These are phyloP conservation scores for Epinotia ramella DNA, from an alignment of 2,888 invertebrate genomes.

Conservation along the genomic window DNA sequence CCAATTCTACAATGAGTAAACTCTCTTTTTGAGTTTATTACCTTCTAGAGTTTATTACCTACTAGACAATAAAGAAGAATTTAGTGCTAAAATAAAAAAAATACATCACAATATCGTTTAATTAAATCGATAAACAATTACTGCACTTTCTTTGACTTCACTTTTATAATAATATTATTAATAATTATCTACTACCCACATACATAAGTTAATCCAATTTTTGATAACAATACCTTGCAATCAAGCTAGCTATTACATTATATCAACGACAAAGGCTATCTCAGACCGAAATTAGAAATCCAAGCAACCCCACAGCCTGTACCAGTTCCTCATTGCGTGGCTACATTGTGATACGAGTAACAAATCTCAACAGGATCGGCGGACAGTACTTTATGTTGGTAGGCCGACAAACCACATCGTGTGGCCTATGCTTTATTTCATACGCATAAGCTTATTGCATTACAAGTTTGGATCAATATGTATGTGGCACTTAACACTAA, in stretches of 20 bases:
- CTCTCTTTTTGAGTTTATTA: too few species aligned
- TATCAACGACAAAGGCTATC: background rate
- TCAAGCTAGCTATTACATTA: background rate
- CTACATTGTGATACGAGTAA: slow-evolving; percentile 40
- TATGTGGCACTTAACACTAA: too few species aligned
- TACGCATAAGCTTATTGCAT: background rate
- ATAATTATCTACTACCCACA: background rate
- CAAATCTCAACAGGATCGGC: slow-evolving; percentile 32
- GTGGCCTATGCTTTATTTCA: slow-evolving; percentile 1
- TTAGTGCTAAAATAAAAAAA: too few species aligned
- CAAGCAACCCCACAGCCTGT: slow-evolving; percentile 21
- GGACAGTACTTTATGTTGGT: slow-evolving; percentile 28
- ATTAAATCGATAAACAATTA: too few species aligned
- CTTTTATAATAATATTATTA: too few species aligned
- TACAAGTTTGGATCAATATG: background rate
- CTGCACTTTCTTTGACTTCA: too few species aligned
- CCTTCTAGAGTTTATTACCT: too few species aligned
- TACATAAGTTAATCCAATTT: background rate
- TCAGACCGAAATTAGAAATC: background rate
- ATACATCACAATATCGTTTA: too few species aligned
- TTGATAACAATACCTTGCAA: background rate
- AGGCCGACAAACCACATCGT: slow-evolving; percentile 4
- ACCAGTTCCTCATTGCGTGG: slow-evolving; percentile 39
- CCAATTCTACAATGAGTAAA: too few species aligned
- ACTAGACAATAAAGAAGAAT: too few species aligned